These are phyloP conservation scores for Agrochola litura DNA, from an alignment of 2,888 invertebrate species.

Conservation along the genomic window DNA sequence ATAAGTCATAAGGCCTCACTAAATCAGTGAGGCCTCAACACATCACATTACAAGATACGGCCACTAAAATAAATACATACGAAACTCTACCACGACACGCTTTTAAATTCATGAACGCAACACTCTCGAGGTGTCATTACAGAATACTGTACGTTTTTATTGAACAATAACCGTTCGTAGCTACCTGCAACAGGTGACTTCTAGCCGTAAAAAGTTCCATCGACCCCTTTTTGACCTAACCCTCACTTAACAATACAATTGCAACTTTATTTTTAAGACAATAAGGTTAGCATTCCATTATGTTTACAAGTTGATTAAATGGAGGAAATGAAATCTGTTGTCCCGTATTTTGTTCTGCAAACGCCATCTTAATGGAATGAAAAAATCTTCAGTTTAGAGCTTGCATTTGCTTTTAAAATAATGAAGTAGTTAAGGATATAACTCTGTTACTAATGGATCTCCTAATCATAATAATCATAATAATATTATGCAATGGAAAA, in stretches of 20 bases:
- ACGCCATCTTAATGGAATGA: conserved; percentile 69
- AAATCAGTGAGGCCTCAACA: conserved; percentile 24
- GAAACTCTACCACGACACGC: conserved; percentile 51
- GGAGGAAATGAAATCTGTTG: conserved; percentile 81
- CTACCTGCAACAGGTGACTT: conserved; percentile 82
- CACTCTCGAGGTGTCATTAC: conserved; percentile 75
- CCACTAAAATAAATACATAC: conserved; percentile 55
- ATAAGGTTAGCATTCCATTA: conserved; percentile 59
- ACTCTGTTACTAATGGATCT: not conserved
- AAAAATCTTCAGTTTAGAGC: conserved; percentile 63
- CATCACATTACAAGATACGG: conserved; percentile 28
- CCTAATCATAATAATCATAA: not conserved
- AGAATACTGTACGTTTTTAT: conserved; percentile 82
- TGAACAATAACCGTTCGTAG: conserved; percentile 80
- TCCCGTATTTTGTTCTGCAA: conserved; percentile 73
- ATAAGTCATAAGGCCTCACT: conserved; percentile 6
- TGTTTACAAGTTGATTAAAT: conserved; percentile 70
- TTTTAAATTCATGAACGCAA: conserved; percentile 77
- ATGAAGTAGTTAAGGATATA: conserved; percentile 29
- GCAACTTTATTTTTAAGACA: conserved; percentile 56
- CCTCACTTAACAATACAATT: conserved; percentile 57
- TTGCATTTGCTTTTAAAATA: conserved; percentile 50
- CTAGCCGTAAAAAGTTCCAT: conserved; percentile 73
- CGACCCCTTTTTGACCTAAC: conserved; percentile 65
- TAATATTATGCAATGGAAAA: not conserved